Percentiles rank a stretch among this genome's conserved stretches.
These are phyloP conservation scores for Melinaea menophilus DNA, from an alignment of 2,888 invertebrate genomes.

Conservation along the genomic window DNA sequence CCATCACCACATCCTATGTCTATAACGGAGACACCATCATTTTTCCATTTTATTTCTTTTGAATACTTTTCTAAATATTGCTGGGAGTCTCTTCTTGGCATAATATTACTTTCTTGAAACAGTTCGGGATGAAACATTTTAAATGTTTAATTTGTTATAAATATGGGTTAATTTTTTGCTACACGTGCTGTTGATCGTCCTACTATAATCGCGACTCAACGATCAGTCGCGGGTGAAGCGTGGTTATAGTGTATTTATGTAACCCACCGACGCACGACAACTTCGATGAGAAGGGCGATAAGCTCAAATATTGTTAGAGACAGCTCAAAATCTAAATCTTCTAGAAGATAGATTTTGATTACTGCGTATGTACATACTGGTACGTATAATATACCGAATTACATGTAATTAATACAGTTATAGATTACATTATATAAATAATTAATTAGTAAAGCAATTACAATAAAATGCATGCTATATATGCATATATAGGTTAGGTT, in stretches of 20 bases:
- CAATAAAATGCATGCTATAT: no score
- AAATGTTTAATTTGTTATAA: slow-evolving; percentile 31
- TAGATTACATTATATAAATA: no score
- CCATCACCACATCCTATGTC: slow-evolving; percentile 89
- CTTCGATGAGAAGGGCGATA: slow-evolving; percentile 32
- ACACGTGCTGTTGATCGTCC: slow-evolving; percentile 42
- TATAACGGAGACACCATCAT: slow-evolving; percentile 59
- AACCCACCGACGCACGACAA: slow-evolving; percentile 44
- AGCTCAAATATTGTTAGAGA: no score
- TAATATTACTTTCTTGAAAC: slow-evolving; percentile 81
- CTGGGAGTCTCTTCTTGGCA: slow-evolving; percentile 80
- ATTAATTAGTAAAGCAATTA: no score
- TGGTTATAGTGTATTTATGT: slow-evolving; percentile 64
- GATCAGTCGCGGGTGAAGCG: slow-evolving; percentile 52
- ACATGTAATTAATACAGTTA: no score
- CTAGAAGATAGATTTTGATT: no score
- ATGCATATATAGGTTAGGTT: no score
- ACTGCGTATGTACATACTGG: no score
- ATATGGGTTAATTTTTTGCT: slow-evolving; percentile 23
- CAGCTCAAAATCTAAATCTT: no score
- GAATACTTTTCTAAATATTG: slow-evolving; percentile 82
- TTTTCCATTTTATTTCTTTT: slow-evolving; percentile 75
- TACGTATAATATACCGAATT: no score
- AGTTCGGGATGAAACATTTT: slow-evolving; percentile 80
- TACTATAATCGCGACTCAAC: slow-evolving; percentile 49